A percentile compares a stretch with the other conserved stretches of the same genome.
phyloP scores from a whole-genome alignment of 2,113 vertebrate genomes.

The Chloropsis hardwickii region DNA sequence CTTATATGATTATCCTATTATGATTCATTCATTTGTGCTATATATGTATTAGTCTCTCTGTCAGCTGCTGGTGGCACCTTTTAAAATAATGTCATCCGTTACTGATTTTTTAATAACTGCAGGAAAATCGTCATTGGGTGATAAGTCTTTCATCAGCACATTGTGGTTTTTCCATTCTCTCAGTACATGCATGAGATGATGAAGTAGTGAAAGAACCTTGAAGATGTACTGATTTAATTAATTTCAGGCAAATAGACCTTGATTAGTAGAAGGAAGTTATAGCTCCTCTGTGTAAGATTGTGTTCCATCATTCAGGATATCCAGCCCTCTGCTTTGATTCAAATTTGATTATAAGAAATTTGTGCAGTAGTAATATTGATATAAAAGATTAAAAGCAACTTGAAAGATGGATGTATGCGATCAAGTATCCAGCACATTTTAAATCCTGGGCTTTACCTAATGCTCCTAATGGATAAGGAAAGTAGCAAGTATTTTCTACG shows the following conservation, averaged over 20 bases:
- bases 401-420: neutral
- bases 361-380: neutral
- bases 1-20: neutral
- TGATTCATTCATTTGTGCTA: neutral
- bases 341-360: slow-evolving; percentile 21
- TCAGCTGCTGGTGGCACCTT: neutral
- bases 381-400: neutral
- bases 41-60: neutral
- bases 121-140: neutral
- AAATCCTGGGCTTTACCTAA: neutral
- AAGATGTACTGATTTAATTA: neutral
- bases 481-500: neutral
- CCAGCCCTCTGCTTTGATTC: neutral
- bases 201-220: neutral
- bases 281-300: neutral
- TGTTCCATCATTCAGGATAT: neutral
- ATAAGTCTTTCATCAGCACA: neutral
- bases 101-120: neutral
- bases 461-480: neutral
- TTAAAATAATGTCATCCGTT: neutral
- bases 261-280: neutral
- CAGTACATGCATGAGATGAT: neutral
- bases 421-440: neutral
- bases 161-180: neutral
- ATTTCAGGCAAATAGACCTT: neutral